These are phyloP conservation scores for Tetrax tetrax DNA, from an alignment of 2,113 vertebrate species.

Conservation along the genomic window DNA sequence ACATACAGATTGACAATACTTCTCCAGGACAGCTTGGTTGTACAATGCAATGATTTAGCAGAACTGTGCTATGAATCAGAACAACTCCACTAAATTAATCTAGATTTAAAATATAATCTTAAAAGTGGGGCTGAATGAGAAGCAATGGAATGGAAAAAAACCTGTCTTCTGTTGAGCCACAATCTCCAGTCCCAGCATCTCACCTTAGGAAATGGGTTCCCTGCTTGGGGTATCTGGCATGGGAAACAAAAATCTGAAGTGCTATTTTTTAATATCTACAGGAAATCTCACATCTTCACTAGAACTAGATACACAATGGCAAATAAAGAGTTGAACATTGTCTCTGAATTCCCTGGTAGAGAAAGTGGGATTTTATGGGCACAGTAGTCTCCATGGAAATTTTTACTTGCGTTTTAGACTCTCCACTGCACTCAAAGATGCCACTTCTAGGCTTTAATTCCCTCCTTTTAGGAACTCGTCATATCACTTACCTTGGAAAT, in stretches of 20 bases:
- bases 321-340: not conserved
- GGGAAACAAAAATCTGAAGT: not conserved
- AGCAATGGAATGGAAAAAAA: not conserved
- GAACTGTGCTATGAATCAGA: not conserved
- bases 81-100: not conserved
- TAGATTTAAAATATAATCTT: not conserved
- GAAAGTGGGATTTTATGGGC: not conserved
- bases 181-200: not conserved
- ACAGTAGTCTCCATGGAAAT: not conserved
- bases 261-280: not conserved
- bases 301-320: not conserved
- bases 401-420: not conserved
- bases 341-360: not conserved
- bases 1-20: not conserved
- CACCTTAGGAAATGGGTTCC: not conserved
- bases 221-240: not conserved
- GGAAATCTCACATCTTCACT: not conserved
- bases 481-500: conserved; percentile 82
- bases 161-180: not conserved
- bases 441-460: not conserved
- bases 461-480: not conserved
- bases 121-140: not conserved
- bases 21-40: not conserved
- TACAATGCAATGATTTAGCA: not conserved
- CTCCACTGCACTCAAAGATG: not conserved